phyloP scores from a whole-genome alignment of 2,888 invertebrate genomes.

The Alentia gelatinosa region DNA sequence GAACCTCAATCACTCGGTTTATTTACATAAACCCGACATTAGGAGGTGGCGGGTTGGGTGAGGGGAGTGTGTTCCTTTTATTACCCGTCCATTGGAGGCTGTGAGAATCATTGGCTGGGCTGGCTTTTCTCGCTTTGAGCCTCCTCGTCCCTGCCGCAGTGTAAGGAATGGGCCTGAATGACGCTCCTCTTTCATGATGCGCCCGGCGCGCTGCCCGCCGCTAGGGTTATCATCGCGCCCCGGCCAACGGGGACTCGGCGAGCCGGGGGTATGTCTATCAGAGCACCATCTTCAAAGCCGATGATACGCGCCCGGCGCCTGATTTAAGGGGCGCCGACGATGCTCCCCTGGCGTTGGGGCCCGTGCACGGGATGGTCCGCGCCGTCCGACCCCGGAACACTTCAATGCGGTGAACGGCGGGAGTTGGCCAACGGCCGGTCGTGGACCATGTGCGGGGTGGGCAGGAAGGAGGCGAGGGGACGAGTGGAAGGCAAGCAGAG shows the following conservation, averaged over 20 bases:
- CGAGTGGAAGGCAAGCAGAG: too few relatives aligned
- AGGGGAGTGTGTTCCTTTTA: constrained; percentile 18
- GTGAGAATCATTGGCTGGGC: not conserved
- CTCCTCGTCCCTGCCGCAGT: not conserved
- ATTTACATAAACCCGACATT: constrained; percentile 15
- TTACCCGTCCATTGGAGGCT: not conserved
- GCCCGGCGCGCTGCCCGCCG: not conserved
- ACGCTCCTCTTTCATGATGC: not conserved
- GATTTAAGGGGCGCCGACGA: not conserved
- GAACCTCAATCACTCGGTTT: not conserved
- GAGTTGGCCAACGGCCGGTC: too few relatives aligned
- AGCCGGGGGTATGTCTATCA: not conserved
- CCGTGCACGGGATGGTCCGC: too few relatives aligned
- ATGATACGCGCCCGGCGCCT: not conserved
- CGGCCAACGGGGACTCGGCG: not conserved
- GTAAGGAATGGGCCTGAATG: not conserved
- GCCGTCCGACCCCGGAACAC: too few relatives aligned
- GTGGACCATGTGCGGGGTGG: too few relatives aligned
- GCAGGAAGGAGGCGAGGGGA: too few relatives aligned
- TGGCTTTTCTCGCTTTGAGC: not conserved
- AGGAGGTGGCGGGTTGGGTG: not conserved
- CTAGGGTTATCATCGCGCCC: not conserved
- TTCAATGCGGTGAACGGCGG: too few relatives aligned
- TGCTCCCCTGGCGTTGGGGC: too few relatives aligned
- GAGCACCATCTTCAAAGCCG: not conserved